These are phyloP conservation scores for Poliocrania exsul DNA, from an alignment of 2,797 vertebrate species.

Conservation along the genomic window DNA sequence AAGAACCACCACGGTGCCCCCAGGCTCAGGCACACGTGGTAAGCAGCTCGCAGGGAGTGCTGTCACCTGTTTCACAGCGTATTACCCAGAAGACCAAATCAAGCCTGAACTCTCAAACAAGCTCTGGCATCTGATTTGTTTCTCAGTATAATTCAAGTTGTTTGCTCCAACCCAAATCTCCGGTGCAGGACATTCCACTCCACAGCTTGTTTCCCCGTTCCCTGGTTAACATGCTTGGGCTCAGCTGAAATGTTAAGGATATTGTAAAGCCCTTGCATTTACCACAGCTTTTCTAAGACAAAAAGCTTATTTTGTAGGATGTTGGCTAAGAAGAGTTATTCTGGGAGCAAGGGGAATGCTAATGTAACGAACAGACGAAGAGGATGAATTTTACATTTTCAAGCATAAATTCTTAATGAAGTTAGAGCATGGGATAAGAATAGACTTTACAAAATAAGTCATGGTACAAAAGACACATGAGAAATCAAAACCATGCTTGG, in stretches of 20 bases:
- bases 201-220: background rate
- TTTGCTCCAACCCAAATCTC: background rate
- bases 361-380: conserved; percentile 54
- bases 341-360: conserved; percentile 51
- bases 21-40: background rate
- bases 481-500: conserved; percentile 41
- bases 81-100: background rate
- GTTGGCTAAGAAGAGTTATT: conserved; percentile 55
- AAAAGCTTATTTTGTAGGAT: conserved; percentile 46
- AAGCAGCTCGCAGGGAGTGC: background rate
- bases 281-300: background rate
- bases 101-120: background rate
- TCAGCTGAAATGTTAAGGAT: background rate
- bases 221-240: background rate
- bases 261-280: background rate
- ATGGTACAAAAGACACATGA: conserved; percentile 39
- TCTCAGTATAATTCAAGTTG: background rate
- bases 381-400: conserved; percentile 70
- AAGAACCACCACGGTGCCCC: background rate
- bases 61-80: background rate
- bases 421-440: conserved; percentile 67
- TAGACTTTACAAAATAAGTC: conserved; percentile 61
- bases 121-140: background rate
- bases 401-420: conserved; percentile 68
- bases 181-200: background rate